A percentile compares a stretch with the other conserved stretches of the same genome.
These are phyloP conservation scores for Pipistrellus pipistrellus DNA, from an alignment of 2,797 vertebrate genomes.

Conservation along the genomic window DNA sequence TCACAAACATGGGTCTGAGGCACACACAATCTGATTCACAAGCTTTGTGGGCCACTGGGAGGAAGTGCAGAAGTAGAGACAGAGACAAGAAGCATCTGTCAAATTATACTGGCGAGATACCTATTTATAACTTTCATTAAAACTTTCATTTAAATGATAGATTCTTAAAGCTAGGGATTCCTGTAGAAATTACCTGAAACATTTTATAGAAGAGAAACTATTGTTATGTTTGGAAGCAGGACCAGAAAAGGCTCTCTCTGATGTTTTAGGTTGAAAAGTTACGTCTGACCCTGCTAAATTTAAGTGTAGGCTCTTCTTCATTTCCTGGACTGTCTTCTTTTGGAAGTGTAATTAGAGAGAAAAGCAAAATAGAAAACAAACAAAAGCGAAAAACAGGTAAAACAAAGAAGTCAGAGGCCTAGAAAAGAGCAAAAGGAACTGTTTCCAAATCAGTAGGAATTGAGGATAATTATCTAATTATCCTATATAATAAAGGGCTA, in stretches of 20 bases:
- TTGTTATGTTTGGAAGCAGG: background rate
- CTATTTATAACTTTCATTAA: constrained; percentile 28
- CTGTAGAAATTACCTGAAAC: constrained; percentile 22
- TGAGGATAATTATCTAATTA: background rate
- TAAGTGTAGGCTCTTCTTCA: constrained; percentile 19
- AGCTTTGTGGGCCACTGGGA: background rate
- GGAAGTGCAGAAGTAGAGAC: background rate
- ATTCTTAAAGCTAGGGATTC: background rate
- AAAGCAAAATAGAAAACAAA: constrained; percentile 39
- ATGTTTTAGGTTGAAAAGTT: constrained; percentile 30
- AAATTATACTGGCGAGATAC: background rate
- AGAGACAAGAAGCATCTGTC: background rate
- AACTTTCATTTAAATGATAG: constrained; percentile 22
- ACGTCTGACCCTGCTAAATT: background rate
- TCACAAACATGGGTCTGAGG: background rate
- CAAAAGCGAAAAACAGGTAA: constrained; percentile 28
- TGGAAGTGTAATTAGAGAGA: constrained; percentile 46
- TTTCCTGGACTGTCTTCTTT: background rate
- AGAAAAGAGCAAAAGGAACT: constrained; percentile 53
- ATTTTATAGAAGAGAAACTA: constrained; percentile 42
- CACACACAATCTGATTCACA: background rate
- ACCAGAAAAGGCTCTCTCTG: constrained; percentile 28
- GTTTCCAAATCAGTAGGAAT: constrained; percentile 10
- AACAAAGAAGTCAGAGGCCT: background rate
- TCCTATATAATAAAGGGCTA: too few relatives aligned